These are phyloP conservation scores for Probosciger aterrimus DNA, from an alignment of 2,113 vertebrate species.

Conservation along the genomic window DNA sequence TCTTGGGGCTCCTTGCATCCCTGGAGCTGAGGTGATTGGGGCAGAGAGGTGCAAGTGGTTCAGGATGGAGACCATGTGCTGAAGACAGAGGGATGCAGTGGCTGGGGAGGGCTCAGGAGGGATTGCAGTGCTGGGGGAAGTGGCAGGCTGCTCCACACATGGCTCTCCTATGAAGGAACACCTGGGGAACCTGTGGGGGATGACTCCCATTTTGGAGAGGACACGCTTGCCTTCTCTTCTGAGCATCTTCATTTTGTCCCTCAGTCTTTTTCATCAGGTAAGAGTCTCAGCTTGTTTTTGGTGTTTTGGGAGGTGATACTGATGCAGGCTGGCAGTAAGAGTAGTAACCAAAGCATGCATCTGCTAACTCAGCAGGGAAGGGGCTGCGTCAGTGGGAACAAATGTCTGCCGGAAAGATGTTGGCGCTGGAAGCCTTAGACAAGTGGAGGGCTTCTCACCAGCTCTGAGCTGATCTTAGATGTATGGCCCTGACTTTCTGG, in stretches of 20 bases:
- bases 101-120: background rate
- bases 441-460: background rate
- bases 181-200: accelerated
- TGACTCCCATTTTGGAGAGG: background rate
- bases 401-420: background rate
- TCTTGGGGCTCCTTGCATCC: background rate
- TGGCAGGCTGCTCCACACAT: accelerated
- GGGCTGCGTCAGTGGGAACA: background rate
- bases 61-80: accelerated
- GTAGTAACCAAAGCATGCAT: accelerated
- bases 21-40: background rate
- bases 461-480: background rate
- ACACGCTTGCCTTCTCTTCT: background rate
- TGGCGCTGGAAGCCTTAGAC: background rate
- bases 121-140: background rate
- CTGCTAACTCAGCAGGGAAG: background rate
- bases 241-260: background rate
- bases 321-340: background rate
- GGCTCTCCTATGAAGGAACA: background rate
- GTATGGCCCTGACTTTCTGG: background rate
- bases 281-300: background rate
- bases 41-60: background rate
- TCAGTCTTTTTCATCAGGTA: background rate
- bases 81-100: background rate
- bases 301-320: background rate